Evolutionary conservation across 92 coral and sea anemone species (phyloP).

Genomic region (Muricea muricata): DNA sequence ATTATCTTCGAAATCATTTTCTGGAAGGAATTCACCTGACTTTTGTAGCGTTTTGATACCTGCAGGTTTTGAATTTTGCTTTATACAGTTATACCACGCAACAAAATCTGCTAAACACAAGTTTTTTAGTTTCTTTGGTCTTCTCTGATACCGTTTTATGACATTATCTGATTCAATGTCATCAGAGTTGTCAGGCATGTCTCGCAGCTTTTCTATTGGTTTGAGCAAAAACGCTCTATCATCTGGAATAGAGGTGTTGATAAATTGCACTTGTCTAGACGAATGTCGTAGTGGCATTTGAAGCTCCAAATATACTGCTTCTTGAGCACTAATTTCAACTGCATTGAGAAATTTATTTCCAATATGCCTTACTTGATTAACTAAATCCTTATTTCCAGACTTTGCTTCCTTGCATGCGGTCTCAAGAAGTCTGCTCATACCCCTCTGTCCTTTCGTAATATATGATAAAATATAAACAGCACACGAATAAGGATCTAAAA

Average conservation of each 20-base stretch:
- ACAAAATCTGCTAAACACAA: too few relatives aligned
- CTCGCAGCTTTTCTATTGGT: constrained; percentile 66
- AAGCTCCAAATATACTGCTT: not conserved
- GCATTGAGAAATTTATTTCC: constrained; percentile 62
- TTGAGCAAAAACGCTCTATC: constrained; percentile 42
- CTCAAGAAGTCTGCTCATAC: constrained; percentile 55
- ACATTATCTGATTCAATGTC: constrained; percentile 24
- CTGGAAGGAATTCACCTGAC: constrained; percentile 25
- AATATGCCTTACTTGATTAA: constrained; percentile 45
- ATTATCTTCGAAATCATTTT: constrained; percentile 22
- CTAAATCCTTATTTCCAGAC: constrained; percentile 48
- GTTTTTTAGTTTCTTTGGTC: too few relatives aligned
- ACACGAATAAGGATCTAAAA: constrained; percentile 53
- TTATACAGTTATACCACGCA: too few relatives aligned
- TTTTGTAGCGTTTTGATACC: constrained; percentile 2
- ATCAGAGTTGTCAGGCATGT: constrained; percentile 63
- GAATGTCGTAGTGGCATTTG: constrained; percentile 17
- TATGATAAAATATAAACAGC: too few relatives aligned
- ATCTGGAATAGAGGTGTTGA: not conserved
- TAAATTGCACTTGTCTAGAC: constrained; percentile 22
- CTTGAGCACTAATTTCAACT: constrained; percentile 36
- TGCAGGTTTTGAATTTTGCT: not conserved
- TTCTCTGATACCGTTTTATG: not conserved
- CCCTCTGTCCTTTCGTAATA: constrained; percentile 64
- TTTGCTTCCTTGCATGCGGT: constrained; percentile 40